Base-by-base conservation (phyloP, 2,888 invertebrate genomes). In the Chrysopilus asiliformis region DNA sequence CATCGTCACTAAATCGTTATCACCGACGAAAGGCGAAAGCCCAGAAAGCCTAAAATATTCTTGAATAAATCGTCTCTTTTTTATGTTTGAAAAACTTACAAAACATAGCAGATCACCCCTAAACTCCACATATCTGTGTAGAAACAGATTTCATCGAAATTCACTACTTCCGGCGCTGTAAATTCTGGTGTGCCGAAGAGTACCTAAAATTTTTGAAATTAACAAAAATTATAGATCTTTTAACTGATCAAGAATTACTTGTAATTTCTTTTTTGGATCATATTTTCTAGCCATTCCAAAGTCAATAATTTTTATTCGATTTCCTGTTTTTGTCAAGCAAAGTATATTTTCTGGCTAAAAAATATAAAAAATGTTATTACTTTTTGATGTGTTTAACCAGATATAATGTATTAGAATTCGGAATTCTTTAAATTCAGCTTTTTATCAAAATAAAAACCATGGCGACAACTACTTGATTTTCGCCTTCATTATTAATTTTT, bases 61-160 rank as follows among this genome's bases (percentile, higher is more conserved):
- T 5, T 22, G 27, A 13, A 25, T 20, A 25, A 32, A 30, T 24
- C 14, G 15, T 6, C 16, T 20, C 9, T 4, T 37, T 31, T 27
- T 26, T 27, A 19, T 16, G 18, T 16, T 6, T 7, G 12, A 34
- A 19, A n/a, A 27, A 77, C 89, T 86, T 68, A 93, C 91, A 94
- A 66, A 36, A 94, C 89, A 59, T 94, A 94, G 56, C 86, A 85
- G 49, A 94, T 90, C 41, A 94, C 91, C 15, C 93, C 93, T 13
- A 94, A 78, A 22, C 86, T 87, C 93, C 93, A 94, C 90, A 94
- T 90, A 53, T 95, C 95, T 0, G 94, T 91, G 4, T 81, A 80
- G 53, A 79, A 89, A 38, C 83, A 81, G 47, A 94, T 87, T 51
- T 82, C 81, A 55, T 94, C 94, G 60, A 91, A 95, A 66, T 90